Evolutionary conservation across 2,797 vertebrate genomes (phyloP).

Genomic region (Channa striata): DNA sequence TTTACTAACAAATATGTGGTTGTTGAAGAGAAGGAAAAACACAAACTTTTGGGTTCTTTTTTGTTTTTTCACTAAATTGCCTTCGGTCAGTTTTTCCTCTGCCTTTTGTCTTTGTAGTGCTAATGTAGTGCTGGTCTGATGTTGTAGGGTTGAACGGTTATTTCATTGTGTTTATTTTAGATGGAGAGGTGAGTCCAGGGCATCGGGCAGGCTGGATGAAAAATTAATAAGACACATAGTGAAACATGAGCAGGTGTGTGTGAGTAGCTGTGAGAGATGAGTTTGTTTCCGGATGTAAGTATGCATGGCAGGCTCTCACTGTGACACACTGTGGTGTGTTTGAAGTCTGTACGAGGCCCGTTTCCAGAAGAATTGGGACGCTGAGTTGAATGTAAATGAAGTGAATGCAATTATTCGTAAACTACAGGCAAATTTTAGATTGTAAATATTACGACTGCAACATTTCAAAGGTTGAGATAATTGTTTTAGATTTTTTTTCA

Average conservation of each 20-base stretch:
- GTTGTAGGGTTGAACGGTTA: constrained; percentile 24
- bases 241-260: constrained; percentile 51
- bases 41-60: not conserved
- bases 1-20: constrained; percentile 7
- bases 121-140: constrained; percentile 17
- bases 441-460: no score
- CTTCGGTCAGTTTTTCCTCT: constrained; percentile 23
- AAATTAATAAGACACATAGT: constrained; percentile 50
- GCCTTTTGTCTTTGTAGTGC: constrained; percentile 31
- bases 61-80: constrained; percentile 6
- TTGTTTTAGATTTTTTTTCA: no score
- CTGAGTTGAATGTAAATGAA: no score
- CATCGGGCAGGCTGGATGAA: constrained; percentile 40
- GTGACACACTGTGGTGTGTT: constrained; percentile 31
- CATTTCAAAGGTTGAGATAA: no score
- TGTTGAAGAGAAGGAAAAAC: constrained; percentile 2
- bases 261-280: not conserved
- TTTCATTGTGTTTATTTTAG: constrained; percentile 41
- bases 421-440: no score
- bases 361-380: no score
- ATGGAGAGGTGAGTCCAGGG: constrained; percentile 34
- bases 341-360: not conserved
- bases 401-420: no score
- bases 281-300: constrained; percentile 13
- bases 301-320: constrained; percentile 2